Percentiles rank a stretch among this genome's conserved stretches.
Conservation (phyloP, 2,888 invertebrate genomes). For the Scaptomyza polygonia region DNA sequence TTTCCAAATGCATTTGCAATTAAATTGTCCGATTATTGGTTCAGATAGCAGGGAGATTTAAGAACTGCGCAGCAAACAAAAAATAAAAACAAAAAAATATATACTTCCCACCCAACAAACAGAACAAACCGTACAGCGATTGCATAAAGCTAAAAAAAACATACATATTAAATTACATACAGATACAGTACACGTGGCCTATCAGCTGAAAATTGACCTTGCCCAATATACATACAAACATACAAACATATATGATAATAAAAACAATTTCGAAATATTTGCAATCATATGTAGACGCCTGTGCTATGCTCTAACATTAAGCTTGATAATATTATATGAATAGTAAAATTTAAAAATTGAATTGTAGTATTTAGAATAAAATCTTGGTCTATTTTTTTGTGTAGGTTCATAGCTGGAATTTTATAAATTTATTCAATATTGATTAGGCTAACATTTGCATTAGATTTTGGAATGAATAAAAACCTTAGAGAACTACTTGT, state of each 20-base stretch:
- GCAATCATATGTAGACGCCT: neutral
- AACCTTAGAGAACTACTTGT: neutral
- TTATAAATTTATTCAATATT: too few relatives aligned
- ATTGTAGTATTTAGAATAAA: neutral
- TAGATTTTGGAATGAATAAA: neutral
- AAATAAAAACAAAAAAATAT: neutral
- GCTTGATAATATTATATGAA: too few relatives aligned
- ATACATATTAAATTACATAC: neutral
- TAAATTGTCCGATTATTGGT: slow-evolving; percentile 79
- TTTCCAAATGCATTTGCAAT: slow-evolving; percentile 72
- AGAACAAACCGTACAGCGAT: neutral
- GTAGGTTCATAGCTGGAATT: too few relatives aligned
- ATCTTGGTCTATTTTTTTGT: too few relatives aligned
- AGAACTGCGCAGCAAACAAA: slow-evolving; percentile 58
- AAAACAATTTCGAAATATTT: slow-evolving; percentile 2
- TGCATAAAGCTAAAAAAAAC: slow-evolving; percentile 2
- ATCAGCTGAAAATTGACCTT: slow-evolving; percentile 45
- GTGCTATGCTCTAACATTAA: neutral
- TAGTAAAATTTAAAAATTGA: too few relatives aligned
- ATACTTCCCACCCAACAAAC: too few relatives aligned
- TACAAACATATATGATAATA: slow-evolving; percentile 7
- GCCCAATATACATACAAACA: too few relatives aligned
- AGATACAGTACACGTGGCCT: slow-evolving; percentile 16
- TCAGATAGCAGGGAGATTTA: slow-evolving; percentile 73
- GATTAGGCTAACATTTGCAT: too few relatives aligned